Evolutionary conservation across 2,797 vertebrate genomes (phyloP).

Genomic region (Chloroceryle inda): DNA sequence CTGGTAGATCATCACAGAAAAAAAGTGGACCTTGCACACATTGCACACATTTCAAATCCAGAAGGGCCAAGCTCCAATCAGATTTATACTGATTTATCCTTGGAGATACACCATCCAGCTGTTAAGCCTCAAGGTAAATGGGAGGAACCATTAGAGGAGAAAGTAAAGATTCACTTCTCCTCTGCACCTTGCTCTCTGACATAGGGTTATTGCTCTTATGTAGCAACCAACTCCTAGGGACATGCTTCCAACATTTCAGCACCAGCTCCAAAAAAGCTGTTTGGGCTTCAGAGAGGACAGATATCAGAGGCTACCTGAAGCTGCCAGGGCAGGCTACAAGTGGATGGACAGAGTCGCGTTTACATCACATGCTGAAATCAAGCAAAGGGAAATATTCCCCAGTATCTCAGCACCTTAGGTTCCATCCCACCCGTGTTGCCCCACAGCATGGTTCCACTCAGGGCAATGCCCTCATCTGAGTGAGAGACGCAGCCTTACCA

Average conservation of each 20-base stretch:
- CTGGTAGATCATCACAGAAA: neutral
- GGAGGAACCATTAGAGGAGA: neutral
- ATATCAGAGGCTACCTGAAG: neutral
- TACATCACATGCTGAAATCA: neutral
- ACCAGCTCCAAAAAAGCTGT: neutral
- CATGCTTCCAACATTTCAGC: neutral
- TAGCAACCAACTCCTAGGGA: neutral
- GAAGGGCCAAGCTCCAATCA: neutral
- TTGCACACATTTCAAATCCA: neutral
- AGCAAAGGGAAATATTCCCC: neutral
- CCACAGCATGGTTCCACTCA: neutral
- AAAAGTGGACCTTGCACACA: neutral
- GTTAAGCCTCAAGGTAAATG: neutral
- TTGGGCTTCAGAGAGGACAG: neutral
- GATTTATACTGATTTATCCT: neutral
- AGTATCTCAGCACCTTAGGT: neutral
- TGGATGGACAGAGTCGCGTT: neutral
- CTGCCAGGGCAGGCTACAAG: neutral
- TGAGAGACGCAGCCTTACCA: constrained; percentile 75
- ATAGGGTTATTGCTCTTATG: neutral
- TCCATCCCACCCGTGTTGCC: neutral
- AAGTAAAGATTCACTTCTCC: neutral
- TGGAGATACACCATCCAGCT: neutral
- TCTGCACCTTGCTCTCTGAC: neutral
- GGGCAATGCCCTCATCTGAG: neutral